phyloP scores from a whole-genome alignment of 2,797 vertebrate species.

The Melopsittacus undulatus region DNA sequence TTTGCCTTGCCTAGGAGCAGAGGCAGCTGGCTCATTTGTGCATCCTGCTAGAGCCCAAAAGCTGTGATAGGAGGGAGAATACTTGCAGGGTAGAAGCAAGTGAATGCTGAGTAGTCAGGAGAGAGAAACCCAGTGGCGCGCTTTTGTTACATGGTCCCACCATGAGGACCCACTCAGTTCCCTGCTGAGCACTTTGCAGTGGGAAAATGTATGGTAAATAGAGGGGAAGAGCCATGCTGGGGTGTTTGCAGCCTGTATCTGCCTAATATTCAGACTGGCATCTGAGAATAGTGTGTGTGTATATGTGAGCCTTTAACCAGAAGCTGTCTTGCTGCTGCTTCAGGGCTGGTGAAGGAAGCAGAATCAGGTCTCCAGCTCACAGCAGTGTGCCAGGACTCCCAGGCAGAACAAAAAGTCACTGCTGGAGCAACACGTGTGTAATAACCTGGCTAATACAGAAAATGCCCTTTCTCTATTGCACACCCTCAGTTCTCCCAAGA shows the following conservation, averaged over 20 bases:
- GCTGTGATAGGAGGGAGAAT: not conserved
- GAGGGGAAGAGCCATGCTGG: not conserved
- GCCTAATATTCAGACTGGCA: not conserved
- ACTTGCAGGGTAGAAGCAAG: not conserved
- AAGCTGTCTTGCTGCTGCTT: not conserved
- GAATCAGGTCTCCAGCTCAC: not conserved
- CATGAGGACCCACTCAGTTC: accelerated
- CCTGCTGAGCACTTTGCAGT: not conserved
- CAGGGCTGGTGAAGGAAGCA: not conserved
- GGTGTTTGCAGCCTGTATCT: not conserved
- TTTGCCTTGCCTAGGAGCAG: not conserved
- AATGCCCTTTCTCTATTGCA: not conserved
- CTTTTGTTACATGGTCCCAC: not conserved
- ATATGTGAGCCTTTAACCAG: not conserved
- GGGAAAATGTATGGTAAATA: not conserved
- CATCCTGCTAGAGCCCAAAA: not conserved
- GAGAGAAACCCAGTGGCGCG: not conserved
- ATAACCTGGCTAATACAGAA: not conserved
- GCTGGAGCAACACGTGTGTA: not conserved
- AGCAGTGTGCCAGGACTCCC: not conserved
- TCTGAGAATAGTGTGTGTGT: not conserved
- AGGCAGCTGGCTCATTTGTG: not conserved
- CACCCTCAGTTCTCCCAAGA: not conserved
- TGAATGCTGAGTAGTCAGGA: not conserved
- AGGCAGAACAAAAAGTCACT: not conserved